phyloP scores from a whole-genome alignment of 2,113 vertebrate species.

The Ellobius talpinus region DNA sequence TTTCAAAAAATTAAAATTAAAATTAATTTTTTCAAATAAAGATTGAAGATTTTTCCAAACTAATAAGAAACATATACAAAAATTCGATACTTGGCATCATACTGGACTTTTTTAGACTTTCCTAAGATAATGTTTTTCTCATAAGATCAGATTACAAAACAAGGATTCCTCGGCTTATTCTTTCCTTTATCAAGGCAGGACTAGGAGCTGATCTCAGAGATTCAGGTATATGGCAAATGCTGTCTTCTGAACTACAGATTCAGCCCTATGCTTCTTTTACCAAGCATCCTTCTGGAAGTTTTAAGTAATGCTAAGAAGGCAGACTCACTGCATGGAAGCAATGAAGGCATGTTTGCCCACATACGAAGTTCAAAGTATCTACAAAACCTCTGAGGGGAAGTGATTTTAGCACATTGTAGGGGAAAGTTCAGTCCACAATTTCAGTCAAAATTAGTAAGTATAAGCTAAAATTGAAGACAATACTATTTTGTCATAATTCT shows the following conservation, averaged over 20 bases:
- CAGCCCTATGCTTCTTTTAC: not conserved
- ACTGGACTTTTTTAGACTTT: not conserved
- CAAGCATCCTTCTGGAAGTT: not conserved
- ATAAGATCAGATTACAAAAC: not conserved
- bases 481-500: not conserved
- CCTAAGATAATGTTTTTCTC: not conserved
- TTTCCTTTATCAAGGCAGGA: not conserved
- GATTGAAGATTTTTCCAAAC: not conserved
- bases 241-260: not conserved
- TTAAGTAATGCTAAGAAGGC: not conserved
- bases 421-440: constrained; percentile 9
- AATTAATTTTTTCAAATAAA: not conserved
- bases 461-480: constrained; percentile 31
- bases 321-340: not conserved
- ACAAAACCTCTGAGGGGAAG: not conserved
- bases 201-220: not conserved
- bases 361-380: constrained; percentile 6
- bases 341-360: not conserved
- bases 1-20: not conserved
- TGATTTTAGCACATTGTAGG: not conserved
- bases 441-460: not conserved
- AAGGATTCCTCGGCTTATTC: not conserved
- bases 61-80: not conserved
- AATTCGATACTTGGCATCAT: not conserved
- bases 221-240: not conserved